Evolutionary conservation across 2,888 invertebrate genomes (phyloP), one percentile per base, ranked within the genome.

Genomic region (Lithodes maja): DNA sequence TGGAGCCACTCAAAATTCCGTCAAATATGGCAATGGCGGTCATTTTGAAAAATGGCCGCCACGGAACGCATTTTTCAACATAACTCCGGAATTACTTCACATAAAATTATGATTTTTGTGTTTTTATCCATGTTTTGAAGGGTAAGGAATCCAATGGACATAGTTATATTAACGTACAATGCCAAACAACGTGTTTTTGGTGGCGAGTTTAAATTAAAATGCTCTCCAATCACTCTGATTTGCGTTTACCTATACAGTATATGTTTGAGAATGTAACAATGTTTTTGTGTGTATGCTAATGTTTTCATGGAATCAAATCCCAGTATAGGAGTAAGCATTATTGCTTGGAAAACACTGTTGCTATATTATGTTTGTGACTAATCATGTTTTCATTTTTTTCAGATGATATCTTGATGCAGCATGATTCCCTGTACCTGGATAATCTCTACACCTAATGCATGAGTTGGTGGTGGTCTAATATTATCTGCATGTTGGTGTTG

Each of bases 391-490:
- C 49, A 77, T 77, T 77, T 77, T 33, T 77, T 77, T 77, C 49
- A 77, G 17, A 77, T 77, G 17, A 77, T 77, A 77, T 77, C 77
- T 77, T 17, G 33, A 77, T 77, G 17, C 77, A 77, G 49, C 77
- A 33, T 49, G 49, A 7, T 12, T 61, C 61, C 61, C 61, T 77
- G 77, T 77, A 77, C 49, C 49, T 77, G 77, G 77, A 77, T 77
- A 49, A 77, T 17, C 77, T 77, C 12, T 77, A 77, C 49, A 77
- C 77, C 77, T 77, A 77, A 49, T 77, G 77, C 77, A 77, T 77
- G 77, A 77, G 9, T 49, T 49, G 17, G 33, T 77, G 77, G 49
- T 77, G 77, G 17, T 77, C 77, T 77, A 17, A 77, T 33, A 33
- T 17, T 77, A 77, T 33, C 33, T 33, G 33, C 33, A 33, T 33